Conservation (phyloP, 2,888 invertebrate species). For the Neoascia interrupta region DNA sequence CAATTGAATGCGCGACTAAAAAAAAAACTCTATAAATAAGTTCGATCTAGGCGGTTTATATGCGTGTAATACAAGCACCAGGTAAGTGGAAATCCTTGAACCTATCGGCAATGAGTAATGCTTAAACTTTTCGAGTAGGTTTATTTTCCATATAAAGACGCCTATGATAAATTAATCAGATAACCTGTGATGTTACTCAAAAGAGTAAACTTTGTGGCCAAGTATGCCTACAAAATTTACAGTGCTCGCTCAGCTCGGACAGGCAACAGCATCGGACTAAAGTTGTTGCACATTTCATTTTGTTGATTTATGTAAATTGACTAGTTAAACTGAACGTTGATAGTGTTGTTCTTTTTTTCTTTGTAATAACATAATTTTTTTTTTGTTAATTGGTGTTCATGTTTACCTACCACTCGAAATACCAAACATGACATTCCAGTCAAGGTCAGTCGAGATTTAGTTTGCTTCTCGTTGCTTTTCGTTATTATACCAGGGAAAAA, state of each 20-base stretch:
- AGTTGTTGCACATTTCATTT: conserved; percentile 56
- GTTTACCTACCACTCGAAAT: conserved; percentile 7
- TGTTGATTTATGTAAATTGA: conserved; percentile 64
- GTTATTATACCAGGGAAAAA: conserved; percentile 53
- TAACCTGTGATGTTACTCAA: conserved; percentile 31
- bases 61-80: conserved; percentile 1
- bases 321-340: conserved; percentile 43
- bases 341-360: neutral
- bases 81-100: conserved; percentile 57
- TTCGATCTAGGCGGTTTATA: conserved; percentile 18
- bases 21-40: conserved; percentile 48
- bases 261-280: too few relatives aligned
- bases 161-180: conserved; percentile 57
- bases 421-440: conserved; percentile 54
- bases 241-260: too few relatives aligned
- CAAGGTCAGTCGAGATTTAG: conserved; percentile 55
- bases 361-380: conserved; percentile 6
- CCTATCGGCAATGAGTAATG: conserved; percentile 34
- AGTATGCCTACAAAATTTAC: neutral
- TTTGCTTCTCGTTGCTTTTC: conserved; percentile 15
- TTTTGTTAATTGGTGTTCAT: conserved; percentile 5
- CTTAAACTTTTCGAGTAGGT: conserved; percentile 14
- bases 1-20: conserved; percentile 44
- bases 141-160: conserved; percentile 16
- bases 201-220: conserved; percentile 27